phyloP scores from a whole-genome alignment of 2,113 vertebrate genomes.

The Limanda limanda region DNA sequence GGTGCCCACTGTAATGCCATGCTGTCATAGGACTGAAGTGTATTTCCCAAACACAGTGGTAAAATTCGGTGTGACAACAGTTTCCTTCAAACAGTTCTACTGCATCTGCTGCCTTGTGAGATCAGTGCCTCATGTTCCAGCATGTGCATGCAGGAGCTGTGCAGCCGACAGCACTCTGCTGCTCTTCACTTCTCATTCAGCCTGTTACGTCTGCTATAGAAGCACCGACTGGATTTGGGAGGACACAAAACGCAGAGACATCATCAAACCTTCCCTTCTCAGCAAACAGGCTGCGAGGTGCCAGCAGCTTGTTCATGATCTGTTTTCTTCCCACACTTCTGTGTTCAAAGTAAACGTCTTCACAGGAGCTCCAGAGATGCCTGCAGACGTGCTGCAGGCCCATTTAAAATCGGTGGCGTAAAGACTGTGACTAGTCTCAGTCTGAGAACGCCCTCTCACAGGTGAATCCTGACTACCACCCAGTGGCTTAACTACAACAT shows the following conservation, averaged over 20 bases:
- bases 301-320: constrained; percentile 7
- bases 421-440: background rate
- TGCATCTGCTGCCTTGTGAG: background rate
- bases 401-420: background rate
- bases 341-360: constrained; percentile 29
- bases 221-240: constrained; percentile 14
- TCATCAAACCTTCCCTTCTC: constrained; percentile 8
- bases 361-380: constrained; percentile 12
- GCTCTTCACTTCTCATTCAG: background rate
- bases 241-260: constrained; percentile 19
- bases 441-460: background rate
- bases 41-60: background rate
- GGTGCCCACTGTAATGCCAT: background rate
- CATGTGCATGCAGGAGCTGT: background rate
- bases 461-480: constrained; percentile 58
- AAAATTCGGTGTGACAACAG: background rate
- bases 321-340: constrained; percentile 23
- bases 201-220: constrained; percentile 6
- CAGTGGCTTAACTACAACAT: constrained; percentile 39
- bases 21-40: background rate
- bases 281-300: constrained; percentile 5
- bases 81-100: background rate
- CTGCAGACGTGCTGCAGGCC: background rate
- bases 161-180: no score
- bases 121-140: background rate